Evolutionary conservation across 2,888 invertebrate species (phyloP).

Genomic region (Acronicta leporina): DNA sequence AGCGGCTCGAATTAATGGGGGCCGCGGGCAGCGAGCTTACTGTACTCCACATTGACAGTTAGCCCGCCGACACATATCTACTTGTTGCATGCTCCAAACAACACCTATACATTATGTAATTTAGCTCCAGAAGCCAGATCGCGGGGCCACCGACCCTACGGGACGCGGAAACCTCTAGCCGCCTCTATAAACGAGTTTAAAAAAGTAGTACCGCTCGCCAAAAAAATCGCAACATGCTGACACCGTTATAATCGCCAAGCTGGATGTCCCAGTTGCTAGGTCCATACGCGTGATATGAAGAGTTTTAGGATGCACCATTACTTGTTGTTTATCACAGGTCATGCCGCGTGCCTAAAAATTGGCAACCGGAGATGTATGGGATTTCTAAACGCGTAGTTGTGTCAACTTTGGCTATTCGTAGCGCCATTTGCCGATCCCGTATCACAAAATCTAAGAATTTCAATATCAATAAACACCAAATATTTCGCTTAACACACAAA

Average conservation of each 20-base stretch:
- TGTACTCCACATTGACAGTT: conserved; percentile 89
- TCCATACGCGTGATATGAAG: conserved; percentile 80
- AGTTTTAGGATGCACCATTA: conserved; percentile 84
- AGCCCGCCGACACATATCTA: conserved; percentile 88
- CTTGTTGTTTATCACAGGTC: conserved; percentile 81
- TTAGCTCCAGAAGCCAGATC: conserved; percentile 86
- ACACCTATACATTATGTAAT: conserved; percentile 89
- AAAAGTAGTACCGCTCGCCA: conserved; percentile 89
- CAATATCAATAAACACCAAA: conserved; percentile 82
- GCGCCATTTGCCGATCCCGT: conserved; percentile 88
- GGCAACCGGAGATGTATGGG: conserved; percentile 79
- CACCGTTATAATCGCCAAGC: conserved; percentile 90
- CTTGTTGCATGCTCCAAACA: conserved; percentile 88
- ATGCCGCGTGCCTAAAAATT: conserved; percentile 81
- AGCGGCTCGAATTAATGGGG: conserved; percentile 89
- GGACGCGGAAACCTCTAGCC: conserved; percentile 89
- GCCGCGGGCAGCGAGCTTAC: conserved; percentile 88
- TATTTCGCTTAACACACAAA: conserved; percentile 78
- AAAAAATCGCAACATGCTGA: conserved; percentile 90
- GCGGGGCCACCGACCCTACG: conserved; percentile 88
- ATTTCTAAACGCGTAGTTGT: conserved; percentile 89
- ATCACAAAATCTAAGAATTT: conserved; percentile 84
- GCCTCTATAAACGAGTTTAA: conserved; percentile 89
- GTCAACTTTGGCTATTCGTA: conserved; percentile 88
- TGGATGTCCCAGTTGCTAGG: conserved; percentile 88